A percentile compares a stretch with the other conserved stretches of the same genome.
Evolutionary conservation across 2,113 vertebrate species (phyloP).

Genomic region (Cyanistes caeruleus): DNA sequence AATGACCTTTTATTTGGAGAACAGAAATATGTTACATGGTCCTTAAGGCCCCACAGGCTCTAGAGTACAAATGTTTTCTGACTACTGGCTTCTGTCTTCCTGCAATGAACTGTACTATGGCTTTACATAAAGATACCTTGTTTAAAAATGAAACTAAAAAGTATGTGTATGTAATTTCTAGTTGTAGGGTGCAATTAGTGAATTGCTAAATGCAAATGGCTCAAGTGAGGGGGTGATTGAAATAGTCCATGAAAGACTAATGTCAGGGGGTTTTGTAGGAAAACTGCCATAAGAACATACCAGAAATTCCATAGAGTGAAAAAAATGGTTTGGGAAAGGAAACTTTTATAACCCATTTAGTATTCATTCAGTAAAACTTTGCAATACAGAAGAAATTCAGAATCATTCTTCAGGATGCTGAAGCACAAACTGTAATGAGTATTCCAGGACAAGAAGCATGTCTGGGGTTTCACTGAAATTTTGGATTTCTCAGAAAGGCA

Average conservation of each 20-base stretch:
- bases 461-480: not conserved
- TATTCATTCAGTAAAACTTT: not conserved
- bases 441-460: not conserved
- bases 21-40: constrained; percentile 11
- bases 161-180: not conserved
- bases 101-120: not conserved
- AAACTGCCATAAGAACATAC: not conserved
- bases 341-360: not conserved
- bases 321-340: not conserved
- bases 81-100: not conserved
- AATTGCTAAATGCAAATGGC: not conserved
- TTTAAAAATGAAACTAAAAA: not conserved
- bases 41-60: constrained; percentile 59
- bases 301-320: not conserved
- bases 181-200: not conserved
- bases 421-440: not conserved
- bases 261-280: not conserved
- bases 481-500: not conserved
- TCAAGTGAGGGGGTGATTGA: not conserved
- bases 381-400: not conserved
- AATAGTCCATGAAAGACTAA: not conserved
- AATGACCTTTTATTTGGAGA: constrained; percentile 1
- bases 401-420: not conserved
- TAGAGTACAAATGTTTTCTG: not conserved
- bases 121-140: constrained; percentile 25